Evolutionary conservation across 2,113 vertebrate genomes (phyloP), one percentile per base, ranked within the genome.

Genomic region (Poeciliopsis prolifica): DNA sequence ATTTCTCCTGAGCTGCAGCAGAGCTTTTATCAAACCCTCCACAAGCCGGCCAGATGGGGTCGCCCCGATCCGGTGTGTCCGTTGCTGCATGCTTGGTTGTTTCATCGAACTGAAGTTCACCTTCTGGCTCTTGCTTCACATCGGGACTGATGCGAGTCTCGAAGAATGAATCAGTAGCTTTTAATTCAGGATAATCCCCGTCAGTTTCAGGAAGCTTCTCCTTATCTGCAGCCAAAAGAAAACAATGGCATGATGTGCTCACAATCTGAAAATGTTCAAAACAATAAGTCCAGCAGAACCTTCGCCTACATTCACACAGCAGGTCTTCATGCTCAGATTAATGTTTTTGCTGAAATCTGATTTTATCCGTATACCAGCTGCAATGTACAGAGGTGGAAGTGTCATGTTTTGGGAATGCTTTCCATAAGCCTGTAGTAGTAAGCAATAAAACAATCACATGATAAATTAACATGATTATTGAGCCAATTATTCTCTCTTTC

Each of bases 101-200:
- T 58, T 80, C 80, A 1, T 35, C 68, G 33, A 76, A 0, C 24
- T 17, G n/a, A 12, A 28, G 40, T 40, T 84, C 70, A 14, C 75
- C 80, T 0, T 29, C 72, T 0, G 75, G 79, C 72, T 91, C 90
- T 0, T 22, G 66, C 71, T 91, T 93, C 64, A 91, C 75, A 12
- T 2, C 30, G 0, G 72, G 67, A 37, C 60, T 63, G 30, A 33
- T 10, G 65, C 71, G 75, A 11, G 74, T 9, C 5, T 61, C 19
- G 0, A 17, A 65, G 31, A 60, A 42, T 2, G 77, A 75, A n/a
- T 54, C 67, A 5, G 48, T 35, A 22, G 66, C 1, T 24, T 62
- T 31, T 11, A 80, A 22, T 14, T 68, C 70, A 63, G 33, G 33
- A 68, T 72, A 79, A 12, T 9, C 51, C 0, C 13, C 17, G 7